Percentiles rank a stretch among this genome's conserved stretches.
Evolutionary conservation across 2,113 vertebrate genomes (phyloP).

Genomic region (human): DNA sequence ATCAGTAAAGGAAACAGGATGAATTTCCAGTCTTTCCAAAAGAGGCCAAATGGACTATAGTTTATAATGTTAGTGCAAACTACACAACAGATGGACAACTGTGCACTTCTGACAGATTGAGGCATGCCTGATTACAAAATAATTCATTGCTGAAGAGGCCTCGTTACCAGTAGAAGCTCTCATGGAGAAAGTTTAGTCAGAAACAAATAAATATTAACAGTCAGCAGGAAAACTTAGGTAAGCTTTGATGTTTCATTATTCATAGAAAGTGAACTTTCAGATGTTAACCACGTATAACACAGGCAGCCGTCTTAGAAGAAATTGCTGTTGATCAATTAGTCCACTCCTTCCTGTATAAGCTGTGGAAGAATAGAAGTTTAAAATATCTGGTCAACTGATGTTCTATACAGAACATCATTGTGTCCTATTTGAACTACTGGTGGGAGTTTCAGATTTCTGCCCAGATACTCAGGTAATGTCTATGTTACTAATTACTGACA

Average conservation of each 20-base stretch:
- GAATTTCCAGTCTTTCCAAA: constrained; percentile 37
- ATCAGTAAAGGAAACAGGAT: constrained; percentile 6
- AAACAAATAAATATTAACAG: constrained; percentile 29
- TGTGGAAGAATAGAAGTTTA: neutral
- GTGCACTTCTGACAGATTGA: neutral
- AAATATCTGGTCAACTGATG: neutral
- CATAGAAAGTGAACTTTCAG: constrained; percentile 1
- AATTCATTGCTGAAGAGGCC: constrained; percentile 9
- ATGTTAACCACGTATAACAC: neutral
- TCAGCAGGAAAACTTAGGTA: neutral
- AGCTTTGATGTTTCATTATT: neutral
- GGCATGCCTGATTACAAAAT: constrained; percentile 22
- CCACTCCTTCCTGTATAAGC: neutral
- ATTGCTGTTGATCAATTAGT: neutral
- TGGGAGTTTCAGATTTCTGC: neutral
- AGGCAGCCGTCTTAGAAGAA: neutral
- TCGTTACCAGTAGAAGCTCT: constrained; percentile 14
- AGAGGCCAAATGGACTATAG: neutral
- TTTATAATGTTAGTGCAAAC: neutral
- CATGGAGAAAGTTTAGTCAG: constrained; percentile 1
- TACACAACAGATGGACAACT: neutral
- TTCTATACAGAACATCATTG: neutral
- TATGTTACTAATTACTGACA: neutral
- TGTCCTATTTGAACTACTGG: neutral
- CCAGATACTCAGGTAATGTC: neutral